phyloP scores from a whole-genome alignment of 1,140 invertebrate species.

The Pogonus chalceus region DNA sequence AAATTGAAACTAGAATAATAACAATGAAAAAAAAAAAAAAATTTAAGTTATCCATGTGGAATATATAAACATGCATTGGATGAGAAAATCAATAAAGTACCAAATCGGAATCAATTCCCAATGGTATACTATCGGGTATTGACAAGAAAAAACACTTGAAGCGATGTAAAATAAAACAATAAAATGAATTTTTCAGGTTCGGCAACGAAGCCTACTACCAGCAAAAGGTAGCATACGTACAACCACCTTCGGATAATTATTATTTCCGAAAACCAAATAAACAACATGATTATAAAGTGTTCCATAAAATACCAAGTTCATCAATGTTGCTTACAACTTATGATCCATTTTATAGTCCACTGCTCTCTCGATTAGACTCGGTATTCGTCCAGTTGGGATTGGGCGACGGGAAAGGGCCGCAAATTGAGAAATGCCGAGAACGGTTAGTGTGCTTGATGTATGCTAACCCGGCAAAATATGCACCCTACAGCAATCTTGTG shows the following conservation, averaged over 20 bases:
- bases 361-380: slow-evolving; percentile 67
- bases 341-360: slow-evolving; percentile 76
- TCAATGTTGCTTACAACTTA: slow-evolving; percentile 72
- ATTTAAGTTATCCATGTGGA: too few relatives aligned
- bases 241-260: slow-evolving; percentile 41
- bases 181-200: slow-evolving; percentile 33
- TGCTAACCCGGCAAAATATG: slow-evolving; percentile 70
- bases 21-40: too few relatives aligned
- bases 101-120: too few relatives aligned
- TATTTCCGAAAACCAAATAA: slow-evolving; percentile 35
- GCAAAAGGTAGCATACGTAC: slow-evolving; percentile 38
- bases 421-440: slow-evolving; percentile 63
- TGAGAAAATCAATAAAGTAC: too few relatives aligned
- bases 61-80: too few relatives aligned
- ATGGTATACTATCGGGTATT: too few relatives aligned
- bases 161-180: slow-evolving; percentile 5
- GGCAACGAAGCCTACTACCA: slow-evolving; percentile 35
- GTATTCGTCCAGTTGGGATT: slow-evolving; percentile 68
- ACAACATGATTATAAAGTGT: slow-evolving; percentile 46
- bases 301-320: slow-evolving; percentile 74
- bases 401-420: slow-evolving; percentile 35
- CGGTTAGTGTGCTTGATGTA: slow-evolving; percentile 78
- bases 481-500: slow-evolving; percentile 76
- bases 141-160: too few relatives aligned
- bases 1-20: too few relatives aligned